These are phyloP conservation scores for Halictus rubicundus DNA, from an alignment of 1,140 invertebrate species.

Conservation along the genomic window DNA sequence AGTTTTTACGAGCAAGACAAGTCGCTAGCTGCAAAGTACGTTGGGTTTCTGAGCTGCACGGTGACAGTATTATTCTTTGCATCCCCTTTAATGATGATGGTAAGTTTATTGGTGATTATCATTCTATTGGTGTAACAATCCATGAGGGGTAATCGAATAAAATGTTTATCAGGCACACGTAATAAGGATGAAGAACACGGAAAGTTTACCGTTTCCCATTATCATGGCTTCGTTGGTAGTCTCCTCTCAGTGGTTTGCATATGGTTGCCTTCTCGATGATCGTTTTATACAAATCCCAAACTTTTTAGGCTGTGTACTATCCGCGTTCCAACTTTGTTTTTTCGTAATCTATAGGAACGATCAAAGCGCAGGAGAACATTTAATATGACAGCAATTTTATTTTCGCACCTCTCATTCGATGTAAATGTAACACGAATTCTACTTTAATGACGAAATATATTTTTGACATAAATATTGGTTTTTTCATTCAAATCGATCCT, in stretches of 20 bases:
- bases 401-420: not conserved
- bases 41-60: slow-evolving; percentile 86
- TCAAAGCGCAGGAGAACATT: slow-evolving; percentile 60
- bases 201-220: slow-evolving; percentile 89
- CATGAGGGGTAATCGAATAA: not conserved
- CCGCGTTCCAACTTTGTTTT: slow-evolving; percentile 85
- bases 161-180: slow-evolving; percentile 83
- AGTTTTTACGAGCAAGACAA: slow-evolving; percentile 73
- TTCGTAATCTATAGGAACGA: slow-evolving; percentile 86
- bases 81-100: slow-evolving; percentile 87
- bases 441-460: slow-evolving; percentile 24
- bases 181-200: slow-evolving; percentile 86
- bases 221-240: slow-evolving; percentile 89
- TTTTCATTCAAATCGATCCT: not conserved
- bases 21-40: slow-evolving; percentile 65
- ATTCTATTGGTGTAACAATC: not conserved
- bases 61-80: slow-evolving; percentile 89
- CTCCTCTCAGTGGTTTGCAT: slow-evolving; percentile 87
- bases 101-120: slow-evolving; percentile 70
- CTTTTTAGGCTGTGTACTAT: slow-evolving; percentile 86
- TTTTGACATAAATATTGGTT: not conserved
- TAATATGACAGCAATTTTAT: slow-evolving; percentile 62
- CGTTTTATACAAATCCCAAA: slow-evolving; percentile 88
- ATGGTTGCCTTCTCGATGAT: slow-evolving; percentile 87
- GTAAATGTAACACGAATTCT: not conserved